phyloP scores from a whole-genome alignment of 2,797 vertebrate genomes.

The Chelonia mydas region DNA sequence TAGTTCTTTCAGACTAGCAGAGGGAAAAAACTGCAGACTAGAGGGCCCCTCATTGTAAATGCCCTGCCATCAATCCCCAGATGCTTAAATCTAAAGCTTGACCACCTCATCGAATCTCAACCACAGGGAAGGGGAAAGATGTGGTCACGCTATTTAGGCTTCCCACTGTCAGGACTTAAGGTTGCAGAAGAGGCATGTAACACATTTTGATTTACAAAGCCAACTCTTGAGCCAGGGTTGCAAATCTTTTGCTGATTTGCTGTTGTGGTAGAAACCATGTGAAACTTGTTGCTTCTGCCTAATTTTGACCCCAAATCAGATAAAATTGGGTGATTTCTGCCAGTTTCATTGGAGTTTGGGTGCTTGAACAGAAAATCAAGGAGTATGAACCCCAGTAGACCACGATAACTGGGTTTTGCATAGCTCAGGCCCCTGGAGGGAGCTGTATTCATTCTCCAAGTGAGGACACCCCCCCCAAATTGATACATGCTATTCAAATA shows the following conservation, averaged over 20 bases:
- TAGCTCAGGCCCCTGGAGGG: not conserved
- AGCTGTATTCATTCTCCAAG: not conserved
- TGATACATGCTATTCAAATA: not conserved
- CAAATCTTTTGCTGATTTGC: not conserved
- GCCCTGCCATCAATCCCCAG: not conserved
- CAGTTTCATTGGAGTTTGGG: not conserved
- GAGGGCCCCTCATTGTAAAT: not conserved
- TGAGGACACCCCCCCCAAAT: not conserved
- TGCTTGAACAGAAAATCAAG: not conserved
- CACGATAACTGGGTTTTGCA: accelerated
- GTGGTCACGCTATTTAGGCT: not conserved
- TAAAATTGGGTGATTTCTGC: not conserved
- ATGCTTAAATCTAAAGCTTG: not conserved
- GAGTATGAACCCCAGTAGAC: not conserved
- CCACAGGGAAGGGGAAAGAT: not conserved
- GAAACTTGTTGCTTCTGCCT: not conserved
- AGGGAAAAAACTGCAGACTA: not conserved
- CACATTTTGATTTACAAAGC: not conserved
- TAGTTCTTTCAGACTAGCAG: not conserved
- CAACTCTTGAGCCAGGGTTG: not conserved
- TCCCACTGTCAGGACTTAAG: not conserved
- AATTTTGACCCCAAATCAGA: not conserved
- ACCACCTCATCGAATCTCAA: not conserved
- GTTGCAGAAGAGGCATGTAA: not conserved
- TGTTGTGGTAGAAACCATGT: not conserved